A percentile compares a stretch with the other conserved stretches of the same genome.
Conservation (phyloP, 2,113 vertebrate genomes). For the Ochotona princeps region DNA sequence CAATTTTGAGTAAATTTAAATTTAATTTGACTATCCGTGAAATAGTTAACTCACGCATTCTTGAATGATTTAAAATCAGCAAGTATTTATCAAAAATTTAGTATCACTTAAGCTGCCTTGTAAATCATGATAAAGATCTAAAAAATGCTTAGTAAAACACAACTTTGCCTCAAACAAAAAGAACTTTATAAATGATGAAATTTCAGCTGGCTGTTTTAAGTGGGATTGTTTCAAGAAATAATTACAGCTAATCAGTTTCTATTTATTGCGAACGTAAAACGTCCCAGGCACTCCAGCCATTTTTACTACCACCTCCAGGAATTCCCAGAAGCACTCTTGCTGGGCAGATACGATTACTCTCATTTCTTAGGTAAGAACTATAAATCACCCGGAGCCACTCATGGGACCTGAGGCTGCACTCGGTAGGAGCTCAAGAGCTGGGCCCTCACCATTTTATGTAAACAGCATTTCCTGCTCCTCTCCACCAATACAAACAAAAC, state of each 20-base stretch:
- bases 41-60: conserved; percentile 13
- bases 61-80: neutral
- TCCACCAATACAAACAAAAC: conserved; percentile 25
- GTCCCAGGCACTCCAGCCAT: neutral
- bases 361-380: neutral
- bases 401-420: conserved; percentile 3
- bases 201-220: conserved; percentile 2
- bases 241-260: conserved; percentile 18
- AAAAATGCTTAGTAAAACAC: conserved; percentile 43
- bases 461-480: neutral
- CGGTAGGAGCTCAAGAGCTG: neutral
- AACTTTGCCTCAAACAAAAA: conserved; percentile 32
- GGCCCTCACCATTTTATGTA: neutral
- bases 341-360: neutral
- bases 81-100: conserved; percentile 28
- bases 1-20: conserved; percentile 12
- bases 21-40: conserved; percentile 36
- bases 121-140: neutral
- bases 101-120: conserved; percentile 13
- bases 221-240: conserved; percentile 42
- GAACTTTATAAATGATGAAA: conserved; percentile 32
- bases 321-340: neutral
- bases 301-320: conserved; percentile 41
- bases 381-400: neutral
- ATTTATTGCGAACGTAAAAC: conserved; percentile 41